Percentiles rank a stretch among this genome's conserved stretches.
These are phyloP conservation scores for Grallaria varia DNA, from an alignment of 2,113 vertebrate genomes.

Conservation along the genomic window DNA sequence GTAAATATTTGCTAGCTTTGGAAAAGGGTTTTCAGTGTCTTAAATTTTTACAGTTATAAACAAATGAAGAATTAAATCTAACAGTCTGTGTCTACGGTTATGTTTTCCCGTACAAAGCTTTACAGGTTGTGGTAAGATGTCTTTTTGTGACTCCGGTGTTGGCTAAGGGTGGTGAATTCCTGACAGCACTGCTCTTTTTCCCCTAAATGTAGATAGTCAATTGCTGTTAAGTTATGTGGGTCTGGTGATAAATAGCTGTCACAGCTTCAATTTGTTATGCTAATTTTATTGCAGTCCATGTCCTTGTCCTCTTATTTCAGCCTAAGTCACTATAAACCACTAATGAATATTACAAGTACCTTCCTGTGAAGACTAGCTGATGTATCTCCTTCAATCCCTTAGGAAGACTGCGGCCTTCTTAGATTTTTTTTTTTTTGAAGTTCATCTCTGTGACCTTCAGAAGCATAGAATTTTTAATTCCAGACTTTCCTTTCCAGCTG, in stretches of 20 bases:
- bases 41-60: background rate
- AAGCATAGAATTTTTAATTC: background rate
- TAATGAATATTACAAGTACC: slow-evolving; percentile 11
- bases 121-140: background rate
- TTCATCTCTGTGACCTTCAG: slow-evolving; percentile 5
- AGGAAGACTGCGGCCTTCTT: background rate
- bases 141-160: background rate
- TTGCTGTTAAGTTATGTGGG: background rate
- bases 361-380: background rate
- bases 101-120: background rate
- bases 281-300: slow-evolving; percentile 24
- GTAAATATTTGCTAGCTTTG: background rate
- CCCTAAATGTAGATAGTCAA: background rate
- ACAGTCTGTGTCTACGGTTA: background rate
- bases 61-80: background rate
- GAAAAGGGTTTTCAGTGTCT: background rate
- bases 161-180: background rate
- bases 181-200: background rate
- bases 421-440: background rate
- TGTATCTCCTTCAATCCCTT: background rate
- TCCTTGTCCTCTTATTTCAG: background rate
- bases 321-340: background rate
- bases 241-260: slow-evolving; percentile 14
- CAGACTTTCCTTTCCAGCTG: background rate
- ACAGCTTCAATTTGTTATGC: slow-evolving; percentile 6